Base-by-base conservation (phyloP, 2,888 invertebrate species). In the Bellardia pandia region DNA sequence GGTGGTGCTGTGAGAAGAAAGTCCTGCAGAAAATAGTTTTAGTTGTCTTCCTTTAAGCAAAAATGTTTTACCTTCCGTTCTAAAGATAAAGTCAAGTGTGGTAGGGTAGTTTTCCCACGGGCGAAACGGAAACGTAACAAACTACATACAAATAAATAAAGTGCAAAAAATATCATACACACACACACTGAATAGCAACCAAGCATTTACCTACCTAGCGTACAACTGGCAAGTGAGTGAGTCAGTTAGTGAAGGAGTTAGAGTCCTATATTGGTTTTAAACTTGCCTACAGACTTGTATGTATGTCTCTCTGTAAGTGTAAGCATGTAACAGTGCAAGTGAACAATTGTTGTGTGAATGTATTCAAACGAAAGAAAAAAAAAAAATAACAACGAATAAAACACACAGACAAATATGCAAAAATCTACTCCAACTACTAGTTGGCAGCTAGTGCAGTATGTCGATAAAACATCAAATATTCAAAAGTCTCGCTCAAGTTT, bases 41-140 rank as follows among this genome's bases (percentile, higher is more conserved):
- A 62, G 37, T 74, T 77, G 76, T 56, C 37, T 78, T 82, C 48
- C 76, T 80, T 77, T 13, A 71, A 80, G 80, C 66, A 48, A 86
- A 76, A 78, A 48, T 66, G 30, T 84, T 72, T 66, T 76, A 66
- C 68, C 84, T 81, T 85, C 81, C 74, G 74, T 74, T 87, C 77
- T 58, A 85, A 87, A 81, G 84, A 87, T 78, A 87, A 81, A 87
- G 69, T 81, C 85, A 87, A 85, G 85, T 85, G 84, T 75, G 85
- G 84, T 81, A 85, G 84, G 86, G 84, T 87, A 87, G 86, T 87
- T 85, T 87, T 75, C 77, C 81, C 84, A 84, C 81, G 76, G 81
- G 68, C 77, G 48, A 72, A 79, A 74, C 77, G 66, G 66, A 66
- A 84, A 77, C 30, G 64, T 75, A 79, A 69, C 56, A 75, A 80